Evolutionary conservation across 2,888 invertebrate species (phyloP).

Genomic region (Criorhina ranunculi): DNA sequence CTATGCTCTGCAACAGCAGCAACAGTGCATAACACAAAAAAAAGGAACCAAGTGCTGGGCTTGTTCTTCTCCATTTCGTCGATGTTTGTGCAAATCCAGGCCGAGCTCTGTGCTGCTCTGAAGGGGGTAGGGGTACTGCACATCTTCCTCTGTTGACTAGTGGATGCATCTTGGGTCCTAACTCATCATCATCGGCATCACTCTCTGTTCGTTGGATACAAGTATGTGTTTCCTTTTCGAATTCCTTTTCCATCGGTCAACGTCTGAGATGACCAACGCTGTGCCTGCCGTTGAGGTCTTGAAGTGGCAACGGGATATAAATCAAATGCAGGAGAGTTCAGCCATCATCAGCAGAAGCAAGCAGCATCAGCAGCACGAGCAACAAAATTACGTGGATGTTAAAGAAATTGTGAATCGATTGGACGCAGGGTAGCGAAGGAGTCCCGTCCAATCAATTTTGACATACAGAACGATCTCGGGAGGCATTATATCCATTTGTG

Average conservation of each 20-base stretch:
- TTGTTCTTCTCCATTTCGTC: constrained; percentile 64
- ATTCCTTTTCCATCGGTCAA: constrained; percentile 69
- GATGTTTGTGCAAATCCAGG: constrained; percentile 72
- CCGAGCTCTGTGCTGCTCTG: constrained; percentile 33
- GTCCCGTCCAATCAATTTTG: constrained; percentile 77
- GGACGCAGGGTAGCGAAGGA: constrained; percentile 71
- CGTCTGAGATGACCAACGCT: constrained; percentile 71
- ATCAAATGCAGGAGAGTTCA: constrained; percentile 74
- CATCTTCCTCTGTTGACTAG: constrained; percentile 40
- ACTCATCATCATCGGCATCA: constrained; percentile 68
- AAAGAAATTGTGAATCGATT: constrained; percentile 75
- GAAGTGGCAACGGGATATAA: constrained; percentile 75
- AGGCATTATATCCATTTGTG: constrained; percentile 75
- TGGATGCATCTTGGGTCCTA: constrained; percentile 58
- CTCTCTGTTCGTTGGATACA: constrained; percentile 37
- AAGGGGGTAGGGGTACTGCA: constrained; percentile 3
- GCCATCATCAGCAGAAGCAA: constrained; percentile 46
- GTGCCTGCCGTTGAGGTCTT: constrained; percentile 53
- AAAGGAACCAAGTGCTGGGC: constrained; percentile 40
- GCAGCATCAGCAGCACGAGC: constrained; percentile 41
- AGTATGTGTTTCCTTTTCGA: constrained; percentile 35
- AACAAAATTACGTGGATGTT: constrained; percentile 72
- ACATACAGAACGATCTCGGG: constrained; percentile 75
- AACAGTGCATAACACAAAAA: constrained; percentile 36
- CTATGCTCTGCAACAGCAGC: constrained; percentile 22